A percentile compares a stretch with the other conserved stretches of the same genome.
Evolutionary conservation across 2,888 invertebrate genomes (phyloP).

Genomic region (Calameuta pallipes): DNA sequence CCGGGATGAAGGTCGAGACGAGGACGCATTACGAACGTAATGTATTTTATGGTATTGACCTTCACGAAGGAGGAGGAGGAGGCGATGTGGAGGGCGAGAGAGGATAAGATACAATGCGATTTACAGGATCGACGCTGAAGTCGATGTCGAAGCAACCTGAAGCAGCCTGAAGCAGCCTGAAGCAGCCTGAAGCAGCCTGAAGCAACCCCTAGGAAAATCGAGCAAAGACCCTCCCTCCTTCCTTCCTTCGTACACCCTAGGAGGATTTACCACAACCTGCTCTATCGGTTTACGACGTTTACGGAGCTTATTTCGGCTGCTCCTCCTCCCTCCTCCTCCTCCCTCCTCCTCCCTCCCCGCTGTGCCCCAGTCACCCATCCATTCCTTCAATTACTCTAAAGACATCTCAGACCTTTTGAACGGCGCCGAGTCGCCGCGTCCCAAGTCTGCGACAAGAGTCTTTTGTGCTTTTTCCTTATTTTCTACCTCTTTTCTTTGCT

Average conservation of each 20-base stretch:
- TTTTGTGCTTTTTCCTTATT: no score
- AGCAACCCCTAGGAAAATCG: neutral
- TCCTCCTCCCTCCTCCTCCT: neutral
- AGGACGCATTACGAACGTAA: neutral
- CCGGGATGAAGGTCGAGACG: neutral
- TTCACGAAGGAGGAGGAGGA: constrained; percentile 8
- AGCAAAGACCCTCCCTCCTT: neutral
- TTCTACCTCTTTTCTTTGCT: no score
- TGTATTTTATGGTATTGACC: constrained; percentile 1
- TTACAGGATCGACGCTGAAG: neutral
- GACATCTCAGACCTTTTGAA: neutral
- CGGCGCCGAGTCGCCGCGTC: neutral
- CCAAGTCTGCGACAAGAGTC: neutral
- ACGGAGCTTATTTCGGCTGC: neutral
- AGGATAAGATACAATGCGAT: constrained; percentile 13
- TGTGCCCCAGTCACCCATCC: no score
- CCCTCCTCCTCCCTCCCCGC: neutral
- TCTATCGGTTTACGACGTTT: constrained; percentile 8
- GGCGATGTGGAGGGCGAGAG: constrained; percentile 11
- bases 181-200: no score
- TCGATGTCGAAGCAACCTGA: neutral
- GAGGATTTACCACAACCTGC: neutral
- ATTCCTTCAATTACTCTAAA: neutral
- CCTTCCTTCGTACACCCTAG: neutral
- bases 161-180: no score